These are phyloP conservation scores for Strongylocentrotus purpuratus DNA, from an alignment of 35 echinoderm and acorn worm genomes.

Conservation along the genomic window DNA sequence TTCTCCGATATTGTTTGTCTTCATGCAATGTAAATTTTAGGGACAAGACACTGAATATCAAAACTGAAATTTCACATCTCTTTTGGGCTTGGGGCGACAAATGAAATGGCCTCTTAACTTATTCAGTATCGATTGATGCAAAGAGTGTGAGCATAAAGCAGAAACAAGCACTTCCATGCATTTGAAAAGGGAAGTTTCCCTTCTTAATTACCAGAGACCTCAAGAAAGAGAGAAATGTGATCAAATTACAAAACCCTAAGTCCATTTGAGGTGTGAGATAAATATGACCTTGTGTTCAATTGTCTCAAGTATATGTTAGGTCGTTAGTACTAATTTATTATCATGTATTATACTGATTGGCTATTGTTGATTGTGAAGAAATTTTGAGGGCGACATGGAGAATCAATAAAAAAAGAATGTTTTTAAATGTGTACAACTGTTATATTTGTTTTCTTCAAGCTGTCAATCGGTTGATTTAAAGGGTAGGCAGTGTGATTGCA, in stretches of 20 bases:
- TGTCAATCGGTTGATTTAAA: not conserved
- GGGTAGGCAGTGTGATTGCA: too few relatives aligned
- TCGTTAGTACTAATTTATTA: constrained; percentile 47
- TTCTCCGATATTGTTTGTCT: not conserved
- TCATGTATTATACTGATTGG: constrained; percentile 36
- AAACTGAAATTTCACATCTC: constrained; percentile 18
- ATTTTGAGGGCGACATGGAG: not conserved
- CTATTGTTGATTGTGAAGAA: constrained; percentile 30
- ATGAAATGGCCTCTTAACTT: not conserved
- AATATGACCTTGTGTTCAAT: constrained; percentile 10
- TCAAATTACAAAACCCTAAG: not conserved
- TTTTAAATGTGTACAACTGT: not conserved
- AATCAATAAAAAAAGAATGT: constrained; percentile 13
- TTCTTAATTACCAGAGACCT: too few relatives aligned
- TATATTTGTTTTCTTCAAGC: not conserved
- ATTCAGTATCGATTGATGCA: not conserved
- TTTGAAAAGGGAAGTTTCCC: not conserved
- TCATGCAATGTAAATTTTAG: not conserved
- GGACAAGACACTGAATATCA: not conserved
- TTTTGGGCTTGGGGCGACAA: not conserved
- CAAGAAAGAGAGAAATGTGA: not conserved
- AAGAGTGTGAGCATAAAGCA: not conserved
- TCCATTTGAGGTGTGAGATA: not conserved
- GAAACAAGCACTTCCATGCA: not conserved
- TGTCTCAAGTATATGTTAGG: constrained; percentile 4